Base-by-base conservation (phyloP, 2,113 vertebrate genomes). In the Rhabdomys dilectus region DNA sequence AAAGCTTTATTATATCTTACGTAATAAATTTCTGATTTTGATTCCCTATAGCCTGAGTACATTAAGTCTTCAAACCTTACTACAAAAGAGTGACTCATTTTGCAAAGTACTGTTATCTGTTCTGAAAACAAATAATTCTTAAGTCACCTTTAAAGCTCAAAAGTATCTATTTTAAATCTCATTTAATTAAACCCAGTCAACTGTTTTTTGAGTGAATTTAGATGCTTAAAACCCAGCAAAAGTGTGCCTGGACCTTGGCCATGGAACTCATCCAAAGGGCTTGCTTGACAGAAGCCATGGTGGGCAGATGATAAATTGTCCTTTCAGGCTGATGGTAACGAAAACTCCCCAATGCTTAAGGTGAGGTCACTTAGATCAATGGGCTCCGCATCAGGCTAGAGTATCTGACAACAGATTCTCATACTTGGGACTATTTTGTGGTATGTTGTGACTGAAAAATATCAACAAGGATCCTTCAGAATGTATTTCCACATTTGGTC, bases 1-100 rank as follows among this genome's bases (percentile, higher is more conserved):
- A 60, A 91, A 51, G 39, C 24, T 93, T 82, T 72, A 16, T 29
- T 82, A 92, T 24, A 76, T 42, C 60, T 29, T 78, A 31, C n/a
- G 72, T 78, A 39, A 19, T n/a, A 7, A 36, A 39, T 10, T 11
- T 72, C 56, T 31, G 70, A 31, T 66, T 90, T 34, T 88, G 82
- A 88, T 51, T 81, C 17, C 89, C 86, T 89, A 2, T 51, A 58
- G 78, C 53, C 70, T 95, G 60, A 76, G 86, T 15, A 36, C 73
- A 76, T 68, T 42, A 76, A 45, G 58, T 10, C 81, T 93, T 86
- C 48, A 34, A 64, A 7, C 22, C 64, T 84, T 24, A 76, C 29
- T 48, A 34, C 77, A 70, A 42, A 45, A 68, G n/a, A 60, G 6
- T 82, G 75, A 62, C 8, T 24, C 36, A 68, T 75, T 90, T 36